Conservation (phyloP, 2,113 vertebrate species). For the Eulacestoma nigropectus region DNA sequence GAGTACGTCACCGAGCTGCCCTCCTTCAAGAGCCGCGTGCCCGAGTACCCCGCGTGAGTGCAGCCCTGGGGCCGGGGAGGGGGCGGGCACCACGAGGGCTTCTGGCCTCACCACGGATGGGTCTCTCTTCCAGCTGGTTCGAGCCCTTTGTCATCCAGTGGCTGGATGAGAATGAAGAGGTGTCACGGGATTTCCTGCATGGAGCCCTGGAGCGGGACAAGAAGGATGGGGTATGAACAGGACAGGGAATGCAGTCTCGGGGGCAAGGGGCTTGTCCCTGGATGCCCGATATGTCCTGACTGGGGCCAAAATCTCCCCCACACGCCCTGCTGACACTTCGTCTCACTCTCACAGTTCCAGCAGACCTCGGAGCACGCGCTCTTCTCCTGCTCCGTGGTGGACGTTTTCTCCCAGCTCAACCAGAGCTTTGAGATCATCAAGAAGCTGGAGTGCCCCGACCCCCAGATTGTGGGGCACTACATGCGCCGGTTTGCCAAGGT, state of each 20-base stretch:
- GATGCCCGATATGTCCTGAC: background rate
- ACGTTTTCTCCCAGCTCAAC: conserved; percentile 98
- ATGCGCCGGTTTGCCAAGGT: conserved; percentile 98
- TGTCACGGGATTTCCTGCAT: conserved; percentile 93
- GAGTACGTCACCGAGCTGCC: conserved; percentile 96
- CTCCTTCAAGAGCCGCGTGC: conserved; percentile 91
- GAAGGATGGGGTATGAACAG: conserved; percentile 89
- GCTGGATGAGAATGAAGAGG: conserved; percentile 98
- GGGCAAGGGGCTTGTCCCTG: background rate
- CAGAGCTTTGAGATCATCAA: conserved; percentile 99
- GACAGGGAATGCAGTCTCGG: fast-evolving
- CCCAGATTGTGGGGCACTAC: conserved; percentile 96
- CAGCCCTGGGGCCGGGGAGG: background rate
- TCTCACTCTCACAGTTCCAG: conserved; percentile 81
- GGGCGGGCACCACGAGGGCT: background rate
- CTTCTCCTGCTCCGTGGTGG: conserved; percentile 98
- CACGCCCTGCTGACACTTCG: background rate
- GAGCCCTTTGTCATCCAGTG: conserved; percentile 98
- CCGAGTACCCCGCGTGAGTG: conserved; percentile 96
- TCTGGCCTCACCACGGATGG: background rate
- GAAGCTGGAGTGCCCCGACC: conserved; percentile 95
- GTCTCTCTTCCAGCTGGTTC: conserved; percentile 83
- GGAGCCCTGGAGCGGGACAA: conserved; percentile 96
- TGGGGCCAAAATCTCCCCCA: background rate
- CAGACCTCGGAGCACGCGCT: conserved; percentile 95